These are phyloP conservation scores for Octodon degus DNA, from an alignment of 2,113 vertebrate species.

Conservation along the genomic window DNA sequence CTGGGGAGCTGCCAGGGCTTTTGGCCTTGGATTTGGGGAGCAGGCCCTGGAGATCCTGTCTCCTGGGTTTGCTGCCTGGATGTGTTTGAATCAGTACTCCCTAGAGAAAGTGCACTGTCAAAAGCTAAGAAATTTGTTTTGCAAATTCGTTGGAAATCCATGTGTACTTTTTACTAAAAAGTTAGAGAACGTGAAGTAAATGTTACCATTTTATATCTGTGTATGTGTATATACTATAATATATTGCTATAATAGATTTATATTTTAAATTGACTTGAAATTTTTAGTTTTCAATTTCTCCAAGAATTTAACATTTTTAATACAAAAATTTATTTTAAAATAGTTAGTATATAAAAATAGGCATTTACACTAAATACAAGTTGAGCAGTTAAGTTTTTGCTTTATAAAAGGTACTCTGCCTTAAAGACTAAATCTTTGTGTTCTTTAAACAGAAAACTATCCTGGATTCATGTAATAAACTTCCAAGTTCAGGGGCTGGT, in stretches of 20 bases:
- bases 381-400: neutral
- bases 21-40: neutral
- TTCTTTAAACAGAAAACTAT: neutral
- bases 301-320: neutral
- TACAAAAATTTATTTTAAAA: neutral
- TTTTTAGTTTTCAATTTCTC: constrained; percentile 36
- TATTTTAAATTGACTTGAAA: constrained; percentile 22
- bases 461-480: neutral
- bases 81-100: neutral
- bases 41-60: neutral
- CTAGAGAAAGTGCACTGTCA: neutral
- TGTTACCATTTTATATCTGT: neutral
- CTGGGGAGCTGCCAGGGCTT: too few species aligned
- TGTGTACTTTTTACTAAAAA: neutral
- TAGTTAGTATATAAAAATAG: neutral
- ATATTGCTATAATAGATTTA: neutral
- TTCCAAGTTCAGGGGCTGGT: too few species aligned
- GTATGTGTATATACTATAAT: neutral
- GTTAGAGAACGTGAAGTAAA: neutral
- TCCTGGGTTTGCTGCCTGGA: neutral
- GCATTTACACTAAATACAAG: neutral
- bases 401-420: neutral
- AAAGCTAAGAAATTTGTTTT: neutral
- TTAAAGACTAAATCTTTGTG: neutral
- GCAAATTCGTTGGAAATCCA: neutral